These are phyloP conservation scores for Canis aureus DNA, from an alignment of 2,113 vertebrate species.

Conservation along the genomic window DNA sequence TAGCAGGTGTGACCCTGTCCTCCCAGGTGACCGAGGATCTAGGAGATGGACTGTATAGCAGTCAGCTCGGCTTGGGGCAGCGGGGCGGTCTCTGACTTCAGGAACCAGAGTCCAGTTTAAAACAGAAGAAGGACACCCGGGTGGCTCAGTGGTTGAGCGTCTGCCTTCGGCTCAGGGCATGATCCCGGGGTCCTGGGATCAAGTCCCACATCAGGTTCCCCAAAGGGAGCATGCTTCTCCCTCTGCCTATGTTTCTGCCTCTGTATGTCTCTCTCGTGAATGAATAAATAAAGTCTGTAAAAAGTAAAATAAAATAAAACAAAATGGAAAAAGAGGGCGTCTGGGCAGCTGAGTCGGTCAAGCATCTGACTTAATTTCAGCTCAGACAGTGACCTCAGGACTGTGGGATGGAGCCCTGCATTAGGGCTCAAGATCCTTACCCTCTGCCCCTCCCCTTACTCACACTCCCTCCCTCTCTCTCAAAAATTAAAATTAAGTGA, in stretches of 20 bases:
- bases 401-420: too few relatives aligned
- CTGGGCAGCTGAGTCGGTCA: too few relatives aligned
- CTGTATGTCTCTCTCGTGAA: too few relatives aligned
- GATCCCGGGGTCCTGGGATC: neutral
- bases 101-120: neutral
- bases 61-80: neutral
- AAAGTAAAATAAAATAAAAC: too few relatives aligned
- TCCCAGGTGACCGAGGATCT: neutral
- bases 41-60: accelerated
- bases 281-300: too few relatives aligned
- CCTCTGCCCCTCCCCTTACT: neutral
- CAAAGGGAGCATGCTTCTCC: neutral
- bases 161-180: neutral
- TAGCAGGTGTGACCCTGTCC: neutral
- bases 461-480: accelerated
- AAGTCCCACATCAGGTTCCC: neutral
- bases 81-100: neutral
- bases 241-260: neutral
- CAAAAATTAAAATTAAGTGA: too few relatives aligned
- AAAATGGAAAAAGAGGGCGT: too few relatives aligned
- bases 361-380: too few relatives aligned
- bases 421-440: too few relatives aligned
- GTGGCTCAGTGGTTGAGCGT: neutral
- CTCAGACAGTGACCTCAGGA: too few relatives aligned
- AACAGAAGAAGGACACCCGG: neutral